Evolutionary conservation across 2,113 vertebrate species (phyloP).

Genomic region (Felis catus): F.catus_Fca126_mat1.0 CM031412.1:81746001-81746500

Average conservation of each 20-base stretch:
- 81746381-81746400: not conserved
- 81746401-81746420: not conserved
- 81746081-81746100: not conserved
- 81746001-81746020: no score
- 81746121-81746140: not conserved
- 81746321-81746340: not conserved
- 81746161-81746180: not conserved
- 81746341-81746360: not conserved
- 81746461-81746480: not conserved
- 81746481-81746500: accelerated
- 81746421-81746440: not conserved
- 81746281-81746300: accelerated
- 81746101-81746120: not conserved
- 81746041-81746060: not conserved
- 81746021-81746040: not conserved
- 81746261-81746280: no score
- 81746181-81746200: not conserved
- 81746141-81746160: not conserved
- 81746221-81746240: not conserved
- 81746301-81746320: accelerated
- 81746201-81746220: no score
- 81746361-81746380: no score
- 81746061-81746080: not conserved
- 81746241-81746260: not conserved
- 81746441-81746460: not conserved